These are phyloP conservation scores for Lissonota sp. DNA, from an alignment of 2,888 invertebrate species.

Conservation along the genomic window DNA sequence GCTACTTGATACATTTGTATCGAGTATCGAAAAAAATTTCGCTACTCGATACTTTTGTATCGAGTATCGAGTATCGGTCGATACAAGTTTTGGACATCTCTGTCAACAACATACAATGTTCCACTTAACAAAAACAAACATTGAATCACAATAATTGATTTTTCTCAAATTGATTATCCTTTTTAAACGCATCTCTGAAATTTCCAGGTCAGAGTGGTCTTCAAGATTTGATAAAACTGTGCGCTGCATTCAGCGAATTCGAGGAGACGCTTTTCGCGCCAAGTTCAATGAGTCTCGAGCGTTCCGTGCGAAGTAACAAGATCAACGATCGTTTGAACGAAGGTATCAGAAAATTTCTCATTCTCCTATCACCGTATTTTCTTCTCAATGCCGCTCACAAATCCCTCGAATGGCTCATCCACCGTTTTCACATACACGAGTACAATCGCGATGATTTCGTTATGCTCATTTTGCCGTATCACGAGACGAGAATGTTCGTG, in stretches of 20 bases:
- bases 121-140: too few relatives aligned
- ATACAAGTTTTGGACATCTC: too few relatives aligned
- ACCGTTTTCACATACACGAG: conserved; percentile 94
- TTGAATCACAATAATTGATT: background rate
- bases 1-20: too few relatives aligned
- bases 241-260: conserved; percentile 90
- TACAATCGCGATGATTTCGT: conserved; percentile 94
- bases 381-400: conserved; percentile 93
- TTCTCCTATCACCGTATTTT: conserved; percentile 94
- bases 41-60: too few relatives aligned
- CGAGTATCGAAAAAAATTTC: too few relatives aligned
- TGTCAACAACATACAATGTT: too few relatives aligned
- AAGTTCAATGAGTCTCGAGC: conserved; percentile 91
- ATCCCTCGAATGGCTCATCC: conserved; percentile 97
- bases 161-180: background rate
- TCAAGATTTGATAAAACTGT: conserved; percentile 91
- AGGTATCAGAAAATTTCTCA: conserved; percentile 91
- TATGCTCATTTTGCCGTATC: conserved; percentile 94
- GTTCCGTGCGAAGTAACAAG: conserved; percentile 90
- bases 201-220: conserved; percentile 90
- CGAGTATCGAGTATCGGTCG: too few relatives aligned
- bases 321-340: conserved; percentile 91
- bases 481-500: conserved; percentile 96
- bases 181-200: background rate
- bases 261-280: conserved; percentile 91